phyloP scores from a whole-genome alignment of 2,797 vertebrate genomes.

The Heteromormyrus szaboi region DNA sequence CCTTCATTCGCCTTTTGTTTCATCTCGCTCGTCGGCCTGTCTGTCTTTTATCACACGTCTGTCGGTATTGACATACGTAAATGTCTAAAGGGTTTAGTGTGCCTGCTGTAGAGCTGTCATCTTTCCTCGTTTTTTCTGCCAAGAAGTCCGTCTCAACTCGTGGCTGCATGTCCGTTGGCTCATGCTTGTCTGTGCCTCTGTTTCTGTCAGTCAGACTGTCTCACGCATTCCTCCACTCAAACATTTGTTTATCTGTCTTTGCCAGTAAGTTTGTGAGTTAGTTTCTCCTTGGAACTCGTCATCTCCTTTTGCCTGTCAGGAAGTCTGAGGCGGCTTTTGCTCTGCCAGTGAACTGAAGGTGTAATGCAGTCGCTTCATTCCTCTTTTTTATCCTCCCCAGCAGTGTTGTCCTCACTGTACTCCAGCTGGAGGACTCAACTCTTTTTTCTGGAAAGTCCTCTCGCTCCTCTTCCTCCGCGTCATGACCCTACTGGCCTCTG shows the following conservation, averaged over 20 bases:
- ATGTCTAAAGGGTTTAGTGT: not conserved
- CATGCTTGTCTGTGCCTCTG: conserved; percentile 27
- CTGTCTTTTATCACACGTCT: not conserved
- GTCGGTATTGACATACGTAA: not conserved
- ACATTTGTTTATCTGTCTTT: conserved; percentile 15
- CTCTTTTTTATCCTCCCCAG: not conserved
- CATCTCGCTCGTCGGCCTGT: not conserved
- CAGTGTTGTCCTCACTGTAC: conserved; percentile 44
- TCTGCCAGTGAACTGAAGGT: not conserved
- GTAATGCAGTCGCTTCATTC: not conserved
- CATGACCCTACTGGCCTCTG: conserved; percentile 81
- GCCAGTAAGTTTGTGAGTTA: not conserved
- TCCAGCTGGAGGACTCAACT: conserved; percentile 23
- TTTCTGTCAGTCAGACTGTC: conserved; percentile 29
- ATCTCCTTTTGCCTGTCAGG: not conserved
- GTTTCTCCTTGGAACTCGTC: not conserved
- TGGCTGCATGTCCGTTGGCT: conserved; percentile 20
- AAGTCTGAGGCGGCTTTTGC: not conserved
- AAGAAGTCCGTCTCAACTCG: not conserved
- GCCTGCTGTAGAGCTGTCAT: not conserved
- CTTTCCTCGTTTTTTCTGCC: not conserved
- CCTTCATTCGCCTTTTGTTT: not conserved
- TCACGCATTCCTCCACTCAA: not conserved
- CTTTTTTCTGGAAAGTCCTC: not conserved
- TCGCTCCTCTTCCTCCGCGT: conserved; percentile 25